Conservation (phyloP, 2,113 vertebrate genomes). For the Podarcis raffonei region DNA sequence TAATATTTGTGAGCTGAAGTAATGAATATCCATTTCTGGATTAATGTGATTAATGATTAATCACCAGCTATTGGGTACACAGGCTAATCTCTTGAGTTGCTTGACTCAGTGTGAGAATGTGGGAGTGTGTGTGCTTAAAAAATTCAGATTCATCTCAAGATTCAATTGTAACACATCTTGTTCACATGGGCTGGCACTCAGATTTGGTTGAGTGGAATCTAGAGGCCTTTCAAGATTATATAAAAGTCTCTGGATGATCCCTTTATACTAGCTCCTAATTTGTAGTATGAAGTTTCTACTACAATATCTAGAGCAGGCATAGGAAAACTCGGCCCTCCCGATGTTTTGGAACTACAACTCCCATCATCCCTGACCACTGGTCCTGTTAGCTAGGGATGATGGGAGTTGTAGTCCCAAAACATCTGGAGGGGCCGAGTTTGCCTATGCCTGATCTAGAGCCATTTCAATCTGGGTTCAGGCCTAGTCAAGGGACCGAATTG, state of each 20-base stretch:
- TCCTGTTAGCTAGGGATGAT: too few relatives aligned
- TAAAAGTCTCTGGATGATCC: neutral
- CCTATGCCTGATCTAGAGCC: too few relatives aligned
- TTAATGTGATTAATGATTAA: constrained; percentile 36
- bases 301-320: neutral
- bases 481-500: too few relatives aligned
- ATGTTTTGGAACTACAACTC: too few relatives aligned
- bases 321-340: neutral
- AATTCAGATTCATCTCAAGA: constrained; percentile 3
- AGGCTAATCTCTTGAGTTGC: constrained; percentile 8
- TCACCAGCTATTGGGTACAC: constrained; percentile 6
- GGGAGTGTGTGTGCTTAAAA: neutral
- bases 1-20: neutral
- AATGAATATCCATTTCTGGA: constrained; percentile 20
- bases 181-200: neutral
- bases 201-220: too few relatives aligned
- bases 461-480: too few relatives aligned
- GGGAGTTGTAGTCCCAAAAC: too few relatives aligned
- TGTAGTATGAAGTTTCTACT: too few relatives aligned
- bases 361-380: too few relatives aligned
- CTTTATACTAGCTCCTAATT: neutral
- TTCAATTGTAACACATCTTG: neutral
- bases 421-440: too few relatives aligned
- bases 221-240: neutral
- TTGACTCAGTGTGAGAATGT: constrained; percentile 15